A percentile compares a stretch with the other conserved stretches of the same genome.
phyloP scores from a whole-genome alignment of 2,888 invertebrate species.

The Andrena haemorrhoa region DNA sequence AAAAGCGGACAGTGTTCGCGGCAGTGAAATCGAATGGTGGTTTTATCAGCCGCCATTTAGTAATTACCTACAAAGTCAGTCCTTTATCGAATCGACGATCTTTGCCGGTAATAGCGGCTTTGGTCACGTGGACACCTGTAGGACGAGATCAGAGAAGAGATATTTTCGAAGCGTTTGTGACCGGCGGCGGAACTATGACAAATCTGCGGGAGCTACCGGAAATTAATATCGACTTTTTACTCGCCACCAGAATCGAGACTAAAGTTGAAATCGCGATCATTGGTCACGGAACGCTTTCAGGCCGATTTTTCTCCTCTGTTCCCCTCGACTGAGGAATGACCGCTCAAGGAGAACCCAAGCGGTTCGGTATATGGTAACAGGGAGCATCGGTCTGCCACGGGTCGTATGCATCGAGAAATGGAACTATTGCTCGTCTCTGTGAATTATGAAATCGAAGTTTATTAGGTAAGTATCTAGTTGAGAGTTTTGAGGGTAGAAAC shows the following conservation, averaged over 20 bases:
- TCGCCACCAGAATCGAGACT: slow-evolving; percentile 14
- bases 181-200: slow-evolving; percentile 64
- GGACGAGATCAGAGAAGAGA: slow-evolving; percentile 43
- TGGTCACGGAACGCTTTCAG: slow-evolving; percentile 20
- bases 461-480: no score
- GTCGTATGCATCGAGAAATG: not conserved
- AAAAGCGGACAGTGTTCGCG: slow-evolving; percentile 40
- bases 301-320: not conserved
- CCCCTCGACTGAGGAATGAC: not conserved
- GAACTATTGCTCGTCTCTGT: no score
- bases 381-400: not conserved
- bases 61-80: slow-evolving; percentile 70
- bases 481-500: no score
- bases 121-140: slow-evolving; percentile 15
- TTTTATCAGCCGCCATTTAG: slow-evolving; percentile 60
- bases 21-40: slow-evolving; percentile 56
- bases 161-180: slow-evolving; percentile 56
- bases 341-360: slow-evolving; percentile 9
- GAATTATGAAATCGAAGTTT: no score
- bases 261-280: slow-evolving; percentile 35
- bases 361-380: not conserved
- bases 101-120: slow-evolving; percentile 50
- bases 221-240: slow-evolving; percentile 57
- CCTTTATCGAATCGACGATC: slow-evolving; percentile 64
- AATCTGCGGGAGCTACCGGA: slow-evolving; percentile 54